Base-by-base conservation (phyloP, 2,888 invertebrate species). In the Nomada fabriciana region DNA sequence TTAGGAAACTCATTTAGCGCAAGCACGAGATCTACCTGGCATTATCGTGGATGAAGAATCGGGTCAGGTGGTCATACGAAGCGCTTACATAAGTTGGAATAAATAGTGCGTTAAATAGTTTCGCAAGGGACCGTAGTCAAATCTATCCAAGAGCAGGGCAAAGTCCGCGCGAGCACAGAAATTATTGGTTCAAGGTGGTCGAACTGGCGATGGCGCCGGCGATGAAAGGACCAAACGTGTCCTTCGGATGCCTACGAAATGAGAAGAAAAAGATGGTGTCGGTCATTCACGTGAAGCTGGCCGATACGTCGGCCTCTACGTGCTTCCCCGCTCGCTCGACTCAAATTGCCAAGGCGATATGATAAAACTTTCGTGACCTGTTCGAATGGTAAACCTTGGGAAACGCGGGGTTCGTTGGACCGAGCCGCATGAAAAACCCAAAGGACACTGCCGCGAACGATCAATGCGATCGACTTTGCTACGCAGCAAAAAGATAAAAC, bases 101-200 rank as follows among this genome's bases (percentile, higher is more conserved):
- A 63, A 36, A 36, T 36, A 36, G 36, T 36, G 36, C 36, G 70
- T 76, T n/a, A n/a, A n/a, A n/a, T n/a, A n/a, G n/a, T n/a, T 76
- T 70, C 76, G 50, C 76, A 76, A 76, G 18, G 47, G 20, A n/a
- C 55, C 23, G 3, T 53, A n/a, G 29, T 63, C 47, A 25, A 63
- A 47, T 47, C 63, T 50, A 25, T n/a, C 23, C 59, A n/a, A 50
- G 29, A 36, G 63, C 29, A 5, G 57, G 15, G 47, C 73, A 65
- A 73, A 73, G 67, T 67, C 65, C 59, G 42, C 29, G 18, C 23
- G 52, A 42, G 15, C 15, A 15, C 1, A n/a, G 55, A 36, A 36
- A 52, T 59, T 23, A 60, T 25, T 53, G 53, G 43, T 71, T 65
- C 76, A 71, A 71, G 71, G 65, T 71, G 42, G 42, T 52, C 23